Evolutionary conservation across 2,113 vertebrate species (phyloP).

Genomic region (mouse (Mus musculus)): DNA sequence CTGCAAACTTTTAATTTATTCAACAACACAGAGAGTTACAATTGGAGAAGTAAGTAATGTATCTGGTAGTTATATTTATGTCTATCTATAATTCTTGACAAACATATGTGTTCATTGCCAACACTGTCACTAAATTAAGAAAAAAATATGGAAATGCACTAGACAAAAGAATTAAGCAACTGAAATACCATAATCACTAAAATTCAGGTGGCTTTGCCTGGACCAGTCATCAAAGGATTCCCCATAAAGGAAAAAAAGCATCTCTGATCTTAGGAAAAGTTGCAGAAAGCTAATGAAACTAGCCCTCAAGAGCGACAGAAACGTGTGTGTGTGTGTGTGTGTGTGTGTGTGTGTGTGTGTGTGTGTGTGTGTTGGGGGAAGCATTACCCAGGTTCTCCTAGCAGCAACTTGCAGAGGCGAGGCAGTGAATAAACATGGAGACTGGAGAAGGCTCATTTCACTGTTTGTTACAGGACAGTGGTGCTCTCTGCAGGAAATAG

Average conservation of each 20-base stretch:
- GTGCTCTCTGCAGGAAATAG: conserved; percentile 8
- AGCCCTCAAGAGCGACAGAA: conserved; percentile 29
- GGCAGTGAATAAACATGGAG: neutral
- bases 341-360: too few species aligned
- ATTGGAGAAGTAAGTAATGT: neutral
- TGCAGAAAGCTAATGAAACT: conserved; percentile 60
- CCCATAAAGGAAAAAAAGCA: conserved; percentile 21
- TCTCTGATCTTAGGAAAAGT: conserved; percentile 55
- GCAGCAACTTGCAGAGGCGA: conserved; percentile 67
- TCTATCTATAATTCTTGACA: conserved; percentile 43
- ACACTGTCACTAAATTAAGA: conserved; percentile 28
- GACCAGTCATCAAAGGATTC: conserved; percentile 22
- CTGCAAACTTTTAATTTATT: conserved; percentile 40
- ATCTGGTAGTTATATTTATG: neutral
- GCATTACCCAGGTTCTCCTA: conserved; percentile 69
- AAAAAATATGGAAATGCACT: conserved; percentile 29
- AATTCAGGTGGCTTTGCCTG: conserved; percentile 56
- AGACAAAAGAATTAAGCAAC: neutral
- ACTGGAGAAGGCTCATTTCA: neutral
- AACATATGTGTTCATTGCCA: neutral
- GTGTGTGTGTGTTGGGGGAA: neutral
- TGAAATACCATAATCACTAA: conserved; percentile 63
- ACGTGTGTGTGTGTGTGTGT: neutral
- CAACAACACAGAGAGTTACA: neutral
- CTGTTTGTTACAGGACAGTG: conserved; percentile 12